Conservation (phyloP, 2,113 vertebrate species). For the Thryonomys swinderianus region DNA sequence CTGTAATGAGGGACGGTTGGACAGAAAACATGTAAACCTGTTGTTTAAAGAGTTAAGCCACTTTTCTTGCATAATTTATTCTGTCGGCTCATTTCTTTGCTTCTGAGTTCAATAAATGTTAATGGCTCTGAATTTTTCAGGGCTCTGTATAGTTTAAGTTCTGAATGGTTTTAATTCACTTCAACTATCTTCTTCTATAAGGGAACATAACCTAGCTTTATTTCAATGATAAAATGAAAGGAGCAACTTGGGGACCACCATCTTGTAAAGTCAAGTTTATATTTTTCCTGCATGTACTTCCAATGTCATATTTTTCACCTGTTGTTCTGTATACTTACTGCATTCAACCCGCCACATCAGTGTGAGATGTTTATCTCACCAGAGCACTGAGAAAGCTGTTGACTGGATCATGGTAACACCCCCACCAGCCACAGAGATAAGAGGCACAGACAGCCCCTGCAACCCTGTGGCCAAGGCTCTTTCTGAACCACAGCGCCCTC, state of each 20-base stretch:
- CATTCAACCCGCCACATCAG: background rate
- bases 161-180: background rate
- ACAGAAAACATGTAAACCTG: background rate
- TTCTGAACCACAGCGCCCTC: background rate
- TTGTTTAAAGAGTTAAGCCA: background rate
- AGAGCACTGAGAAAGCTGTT: background rate
- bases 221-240: constrained; percentile 12
- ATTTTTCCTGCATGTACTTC: background rate
- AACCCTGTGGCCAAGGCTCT: background rate
- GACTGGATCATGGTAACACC: background rate
- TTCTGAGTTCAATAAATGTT: background rate
- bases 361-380: background rate
- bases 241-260: background rate
- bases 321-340: background rate
- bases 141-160: background rate
- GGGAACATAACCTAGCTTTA: background rate
- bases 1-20: background rate
- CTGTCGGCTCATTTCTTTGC: background rate
- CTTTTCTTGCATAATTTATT: background rate
- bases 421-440: background rate
- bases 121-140: background rate
- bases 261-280: background rate
- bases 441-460: no score
- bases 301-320: background rate
- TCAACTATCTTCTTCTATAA: background rate